phyloP scores from a whole-genome alignment of 2,888 invertebrate genomes.

The Nomada goodeniana region DNA sequence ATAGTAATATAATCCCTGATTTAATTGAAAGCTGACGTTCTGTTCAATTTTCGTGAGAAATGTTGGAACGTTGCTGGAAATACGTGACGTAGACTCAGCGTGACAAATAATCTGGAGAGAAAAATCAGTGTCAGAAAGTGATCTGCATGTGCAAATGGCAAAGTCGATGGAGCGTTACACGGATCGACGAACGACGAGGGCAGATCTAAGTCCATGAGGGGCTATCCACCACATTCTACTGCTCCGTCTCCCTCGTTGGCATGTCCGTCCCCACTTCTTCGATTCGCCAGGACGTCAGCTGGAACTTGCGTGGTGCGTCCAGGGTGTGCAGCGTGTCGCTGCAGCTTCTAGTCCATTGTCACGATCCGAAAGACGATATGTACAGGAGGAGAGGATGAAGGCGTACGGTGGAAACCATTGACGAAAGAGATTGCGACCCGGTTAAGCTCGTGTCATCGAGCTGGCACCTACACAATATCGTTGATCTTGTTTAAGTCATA shows the following conservation, averaged over 20 bases:
- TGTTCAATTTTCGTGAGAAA: no score
- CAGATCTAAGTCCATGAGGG: conserved; percentile 46
- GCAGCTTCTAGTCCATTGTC: conserved; percentile 70
- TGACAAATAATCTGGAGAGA: not conserved
- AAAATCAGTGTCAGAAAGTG: not conserved
- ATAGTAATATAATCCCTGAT: no score
- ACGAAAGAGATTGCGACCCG: not conserved
- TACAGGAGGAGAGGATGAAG: conserved; percentile 37
- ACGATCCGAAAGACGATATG: conserved; percentile 63
- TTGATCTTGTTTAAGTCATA: not conserved
- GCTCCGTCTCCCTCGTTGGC: conserved; percentile 37
- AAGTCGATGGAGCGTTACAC: not conserved
- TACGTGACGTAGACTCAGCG: no score
- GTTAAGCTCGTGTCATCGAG: conserved; percentile 12
- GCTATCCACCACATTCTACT: conserved; percentile 26
- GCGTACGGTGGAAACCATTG: conserved; percentile 11
- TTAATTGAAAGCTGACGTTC: no score
- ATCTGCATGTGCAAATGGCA: not conserved
- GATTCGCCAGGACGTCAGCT: conserved; percentile 71
- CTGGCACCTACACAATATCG: not conserved
- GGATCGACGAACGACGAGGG: conserved; percentile 20
- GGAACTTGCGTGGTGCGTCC: conserved; percentile 72
- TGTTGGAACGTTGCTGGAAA: no score
- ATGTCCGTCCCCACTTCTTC: conserved; percentile 63
- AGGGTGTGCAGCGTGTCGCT: conserved; percentile 67